phyloP scores from a whole-genome alignment of 2,888 invertebrate genomes.

The Meloe dianella region DNA sequence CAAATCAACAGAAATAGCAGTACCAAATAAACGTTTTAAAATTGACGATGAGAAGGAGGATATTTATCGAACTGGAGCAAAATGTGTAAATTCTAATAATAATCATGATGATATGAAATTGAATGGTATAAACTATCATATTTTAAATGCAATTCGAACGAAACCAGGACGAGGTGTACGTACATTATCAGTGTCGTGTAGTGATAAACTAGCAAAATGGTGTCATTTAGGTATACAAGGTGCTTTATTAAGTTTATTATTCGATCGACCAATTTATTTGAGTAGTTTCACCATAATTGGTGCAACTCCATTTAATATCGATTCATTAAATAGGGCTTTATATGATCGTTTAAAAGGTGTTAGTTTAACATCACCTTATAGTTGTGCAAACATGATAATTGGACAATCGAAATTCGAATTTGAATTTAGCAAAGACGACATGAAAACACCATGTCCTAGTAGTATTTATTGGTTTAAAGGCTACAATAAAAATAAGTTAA shows the following conservation, averaged over 20 bases:
- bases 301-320: slow-evolving; percentile 67
- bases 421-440: slow-evolving; percentile 54
- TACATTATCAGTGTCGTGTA: slow-evolving; percentile 90
- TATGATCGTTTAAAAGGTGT: slow-evolving; percentile 53
- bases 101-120: slow-evolving; percentile 69
- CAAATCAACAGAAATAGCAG: background rate
- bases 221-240: slow-evolving; percentile 86
- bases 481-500: slow-evolving; percentile 47
- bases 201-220: slow-evolving; percentile 94
- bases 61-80: slow-evolving; percentile 87
- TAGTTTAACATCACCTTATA: slow-evolving; percentile 38
- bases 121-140: slow-evolving; percentile 70
- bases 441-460: slow-evolving; percentile 64
- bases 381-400: slow-evolving; percentile 48
- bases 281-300: slow-evolving; percentile 74
- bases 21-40: slow-evolving; percentile 29
- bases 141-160: slow-evolving; percentile 74
- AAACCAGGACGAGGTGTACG: slow-evolving; percentile 92
- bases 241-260: slow-evolving; percentile 72
- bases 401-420: slow-evolving; percentile 57
- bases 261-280: slow-evolving; percentile 73
- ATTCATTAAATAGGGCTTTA: slow-evolving; percentile 61
- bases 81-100: slow-evolving; percentile 67
- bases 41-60: slow-evolving; percentile 52
- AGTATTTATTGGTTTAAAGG: slow-evolving; percentile 69